phyloP scores from a whole-genome alignment of 2,888 invertebrate genomes.

The Spodoptera littoralis region DNA sequence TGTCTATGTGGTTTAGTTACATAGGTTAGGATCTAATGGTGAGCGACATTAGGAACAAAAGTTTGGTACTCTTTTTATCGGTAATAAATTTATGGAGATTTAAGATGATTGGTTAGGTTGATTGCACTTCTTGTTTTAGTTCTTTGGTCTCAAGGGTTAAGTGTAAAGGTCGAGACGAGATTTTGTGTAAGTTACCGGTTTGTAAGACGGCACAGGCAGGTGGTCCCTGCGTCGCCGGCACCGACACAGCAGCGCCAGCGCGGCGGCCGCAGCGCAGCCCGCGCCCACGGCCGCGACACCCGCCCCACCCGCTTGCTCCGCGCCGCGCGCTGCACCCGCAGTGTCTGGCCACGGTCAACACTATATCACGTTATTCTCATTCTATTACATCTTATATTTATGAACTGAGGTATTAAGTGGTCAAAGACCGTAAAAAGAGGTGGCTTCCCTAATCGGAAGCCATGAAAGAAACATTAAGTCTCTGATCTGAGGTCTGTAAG shows the following conservation, averaged over 20 bases:
- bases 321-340: conserved; percentile 24
- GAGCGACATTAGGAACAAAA: neutral
- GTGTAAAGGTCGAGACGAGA: no score
- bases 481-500: no score
- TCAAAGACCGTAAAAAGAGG: no score
- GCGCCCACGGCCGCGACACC: conserved; percentile 56
- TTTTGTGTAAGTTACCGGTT: conserved; percentile 19
- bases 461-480: no score
- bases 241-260: conserved; percentile 40
- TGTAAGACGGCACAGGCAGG: conserved; percentile 49
- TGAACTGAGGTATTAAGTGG: no score
- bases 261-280: conserved; percentile 46
- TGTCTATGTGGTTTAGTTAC: neutral
- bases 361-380: conserved; percentile 37
- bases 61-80: no score
- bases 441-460: no score
- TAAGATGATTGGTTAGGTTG: no score
- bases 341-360: conserved; percentile 37
- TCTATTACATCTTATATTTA: conserved; percentile 7
- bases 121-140: no score
- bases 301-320: conserved; percentile 48
- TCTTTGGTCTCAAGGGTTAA: no score
- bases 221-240: conserved; percentile 29
- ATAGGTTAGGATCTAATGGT: no score
- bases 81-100: no score